Percentiles rank a stretch among this genome's conserved stretches.
Conservation (phyloP, 1,140 invertebrate species). For the Lordiphosa collinella region DNA sequence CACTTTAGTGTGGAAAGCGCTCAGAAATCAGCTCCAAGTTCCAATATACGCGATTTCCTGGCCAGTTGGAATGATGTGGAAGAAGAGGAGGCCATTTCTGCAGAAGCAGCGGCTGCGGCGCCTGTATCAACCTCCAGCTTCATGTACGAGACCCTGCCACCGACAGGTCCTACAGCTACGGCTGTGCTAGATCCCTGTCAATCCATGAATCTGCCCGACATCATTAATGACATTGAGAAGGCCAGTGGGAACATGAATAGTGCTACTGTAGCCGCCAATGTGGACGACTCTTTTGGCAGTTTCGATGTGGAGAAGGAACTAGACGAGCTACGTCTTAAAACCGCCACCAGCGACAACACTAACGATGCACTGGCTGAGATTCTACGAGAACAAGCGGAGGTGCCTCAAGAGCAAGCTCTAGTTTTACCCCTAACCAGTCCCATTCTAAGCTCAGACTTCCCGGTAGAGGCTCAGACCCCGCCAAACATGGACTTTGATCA, state of each 20-base stretch:
- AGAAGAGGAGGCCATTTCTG: constrained; percentile 42
- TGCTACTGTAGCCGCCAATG: neutral
- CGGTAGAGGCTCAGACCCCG: neutral
- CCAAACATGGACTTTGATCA: constrained; percentile 44
- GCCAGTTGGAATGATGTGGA: constrained; percentile 79
- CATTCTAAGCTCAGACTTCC: neutral
- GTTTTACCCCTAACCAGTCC: constrained; percentile 25
- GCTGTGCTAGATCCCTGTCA: constrained; percentile 40
- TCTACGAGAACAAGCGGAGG: constrained; percentile 19
- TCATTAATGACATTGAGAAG: constrained; percentile 75
- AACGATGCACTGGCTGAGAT: constrained; percentile 48
- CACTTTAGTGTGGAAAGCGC: neutral
- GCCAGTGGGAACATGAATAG: constrained; percentile 17
- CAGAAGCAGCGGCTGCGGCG: constrained; percentile 13
- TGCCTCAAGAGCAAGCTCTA: neutral
- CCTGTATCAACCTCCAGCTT: constrained; percentile 35
- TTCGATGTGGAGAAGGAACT: constrained; percentile 76
- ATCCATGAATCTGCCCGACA: constrained; percentile 69
- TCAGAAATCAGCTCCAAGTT: constrained; percentile 37
- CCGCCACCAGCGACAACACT: constrained; percentile 22
- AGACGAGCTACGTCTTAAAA: constrained; percentile 64
- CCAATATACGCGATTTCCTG: constrained; percentile 72
- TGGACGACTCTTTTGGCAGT: constrained; percentile 54
- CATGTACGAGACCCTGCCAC: constrained; percentile 59
- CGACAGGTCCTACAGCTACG: constrained; percentile 37